A percentile compares a stretch with the other conserved stretches of the same genome.
These are phyloP conservation scores for Pyrocephalus nanus DNA, from an alignment of 2,797 vertebrate genomes.

Conservation along the genomic window DNA sequence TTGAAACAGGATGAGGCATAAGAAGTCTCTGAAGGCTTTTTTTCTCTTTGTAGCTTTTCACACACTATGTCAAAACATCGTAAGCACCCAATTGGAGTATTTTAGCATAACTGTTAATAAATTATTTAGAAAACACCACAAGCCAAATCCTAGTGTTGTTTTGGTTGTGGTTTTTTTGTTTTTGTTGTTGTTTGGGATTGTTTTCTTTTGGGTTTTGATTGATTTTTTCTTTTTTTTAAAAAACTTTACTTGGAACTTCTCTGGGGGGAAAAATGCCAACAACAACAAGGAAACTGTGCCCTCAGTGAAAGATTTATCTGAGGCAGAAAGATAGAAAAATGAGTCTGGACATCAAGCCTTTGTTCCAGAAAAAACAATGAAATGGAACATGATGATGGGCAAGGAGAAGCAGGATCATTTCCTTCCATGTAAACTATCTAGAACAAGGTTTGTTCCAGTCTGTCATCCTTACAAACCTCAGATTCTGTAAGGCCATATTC, in stretches of 20 bases:
- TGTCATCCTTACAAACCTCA: not conserved
- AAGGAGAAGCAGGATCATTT: not conserved
- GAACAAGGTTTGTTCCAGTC: not conserved
- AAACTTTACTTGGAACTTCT: too few species aligned
- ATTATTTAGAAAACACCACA: not conserved
- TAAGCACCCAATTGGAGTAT: not conserved
- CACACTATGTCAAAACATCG: not conserved
- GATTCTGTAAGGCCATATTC: not conserved
- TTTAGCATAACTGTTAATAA: not conserved
- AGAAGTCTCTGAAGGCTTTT: not conserved
- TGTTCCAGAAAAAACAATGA: not conserved
- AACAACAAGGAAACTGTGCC: too few species aligned
- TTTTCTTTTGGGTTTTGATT: too few species aligned
- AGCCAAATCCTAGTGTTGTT: too few species aligned
- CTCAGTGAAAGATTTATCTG: not conserved
- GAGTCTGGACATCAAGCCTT: not conserved
- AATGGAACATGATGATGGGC: not conserved
- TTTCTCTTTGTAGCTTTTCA: not conserved
- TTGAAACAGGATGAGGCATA: not conserved
- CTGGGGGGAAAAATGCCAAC: too few species aligned
- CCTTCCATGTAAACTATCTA: not conserved
- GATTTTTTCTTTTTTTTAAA: too few species aligned
- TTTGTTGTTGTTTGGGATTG: too few species aligned
- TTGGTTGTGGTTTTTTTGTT: too few species aligned
- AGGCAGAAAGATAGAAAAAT: not conserved